phyloP scores from a whole-genome alignment of 2,797 vertebrate genomes.

The Notoglanidium macrostoma region DNA sequence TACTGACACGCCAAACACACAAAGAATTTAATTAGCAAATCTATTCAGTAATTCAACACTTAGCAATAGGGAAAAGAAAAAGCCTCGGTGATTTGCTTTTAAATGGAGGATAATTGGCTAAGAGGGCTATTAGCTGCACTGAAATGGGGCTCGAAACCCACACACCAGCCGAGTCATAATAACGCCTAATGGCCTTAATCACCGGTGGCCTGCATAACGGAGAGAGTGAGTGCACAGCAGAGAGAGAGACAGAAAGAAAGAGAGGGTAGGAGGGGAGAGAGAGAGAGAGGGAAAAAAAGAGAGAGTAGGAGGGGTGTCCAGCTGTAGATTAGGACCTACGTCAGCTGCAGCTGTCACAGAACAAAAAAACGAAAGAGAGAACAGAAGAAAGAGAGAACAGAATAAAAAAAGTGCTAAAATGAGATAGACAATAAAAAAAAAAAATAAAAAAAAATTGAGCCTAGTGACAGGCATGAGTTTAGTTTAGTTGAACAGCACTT shows the following conservation, averaged over 20 bases:
- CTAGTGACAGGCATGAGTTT: not conserved
- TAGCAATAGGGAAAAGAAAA: conserved; percentile 82
- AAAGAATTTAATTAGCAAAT: conserved; percentile 93
- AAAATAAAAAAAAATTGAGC: too few relatives aligned
- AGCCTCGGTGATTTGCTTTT: conserved; percentile 96
- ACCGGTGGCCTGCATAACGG: conserved; percentile 77
- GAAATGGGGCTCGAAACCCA: conserved; percentile 94
- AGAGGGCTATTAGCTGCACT: conserved; percentile 97
- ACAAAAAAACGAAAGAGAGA: conserved; percentile 12
- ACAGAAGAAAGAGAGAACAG: conserved; percentile 21
- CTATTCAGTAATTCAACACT: conserved; percentile 91
- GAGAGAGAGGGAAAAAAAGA: not conserved
- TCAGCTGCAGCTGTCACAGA: conserved; percentile 54
- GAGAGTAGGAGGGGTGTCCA: conserved; percentile 42
- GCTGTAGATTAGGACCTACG: conserved; percentile 61
- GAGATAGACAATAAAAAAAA: not conserved
- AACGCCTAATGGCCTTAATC: conserved; percentile 96
- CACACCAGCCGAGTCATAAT: conserved; percentile 86
- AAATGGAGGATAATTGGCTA: conserved; percentile 97
- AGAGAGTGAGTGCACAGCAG: conserved; percentile 26
- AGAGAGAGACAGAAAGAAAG: conserved; percentile 7
- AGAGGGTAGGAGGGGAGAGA: conserved; percentile 8
- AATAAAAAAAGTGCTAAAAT: not conserved
- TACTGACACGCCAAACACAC: conserved; percentile 63
- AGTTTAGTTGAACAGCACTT: not conserved